Conservation (phyloP, 2,797 vertebrate genomes). For the Glossophaga mutica region DNA sequence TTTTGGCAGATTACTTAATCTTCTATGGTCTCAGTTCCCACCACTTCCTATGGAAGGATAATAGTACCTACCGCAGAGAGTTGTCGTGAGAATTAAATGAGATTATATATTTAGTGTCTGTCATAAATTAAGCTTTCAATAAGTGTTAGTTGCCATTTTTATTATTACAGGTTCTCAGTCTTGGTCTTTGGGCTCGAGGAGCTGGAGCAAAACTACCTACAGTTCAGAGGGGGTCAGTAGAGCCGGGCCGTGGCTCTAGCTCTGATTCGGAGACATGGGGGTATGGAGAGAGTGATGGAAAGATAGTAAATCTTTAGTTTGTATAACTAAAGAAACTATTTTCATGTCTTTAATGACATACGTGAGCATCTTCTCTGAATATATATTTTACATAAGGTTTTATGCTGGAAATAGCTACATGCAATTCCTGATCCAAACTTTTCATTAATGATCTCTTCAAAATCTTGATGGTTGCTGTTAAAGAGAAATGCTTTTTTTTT, state of each 20-base stretch:
- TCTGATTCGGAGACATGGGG: background rate
- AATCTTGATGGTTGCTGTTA: background rate
- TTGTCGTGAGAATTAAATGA: background rate
- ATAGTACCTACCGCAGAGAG: background rate
- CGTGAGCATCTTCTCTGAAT: background rate
- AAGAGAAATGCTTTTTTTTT: background rate
- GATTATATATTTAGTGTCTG: background rate
- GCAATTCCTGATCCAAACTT: background rate
- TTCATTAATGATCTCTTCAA: slow-evolving; percentile 1
- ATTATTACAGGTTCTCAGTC: background rate
- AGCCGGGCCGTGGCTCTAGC: background rate
- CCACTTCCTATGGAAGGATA: background rate
- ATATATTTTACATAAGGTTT: background rate
- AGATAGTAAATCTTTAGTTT: background rate
- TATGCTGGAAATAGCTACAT: background rate
- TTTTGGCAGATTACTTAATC: background rate
- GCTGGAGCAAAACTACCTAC: background rate
- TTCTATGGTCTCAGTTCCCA: background rate
- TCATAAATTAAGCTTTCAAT: background rate
- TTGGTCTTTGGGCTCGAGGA: background rate
- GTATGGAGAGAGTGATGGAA: background rate
- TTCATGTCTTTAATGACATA: background rate
- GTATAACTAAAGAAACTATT: background rate
- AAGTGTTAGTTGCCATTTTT: background rate
- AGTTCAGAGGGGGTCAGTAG: background rate